Percentiles rank a stretch among this genome's conserved stretches.
phyloP scores from a whole-genome alignment of 2,113 vertebrate species.

The Cyrtonyx montezumae region DNA sequence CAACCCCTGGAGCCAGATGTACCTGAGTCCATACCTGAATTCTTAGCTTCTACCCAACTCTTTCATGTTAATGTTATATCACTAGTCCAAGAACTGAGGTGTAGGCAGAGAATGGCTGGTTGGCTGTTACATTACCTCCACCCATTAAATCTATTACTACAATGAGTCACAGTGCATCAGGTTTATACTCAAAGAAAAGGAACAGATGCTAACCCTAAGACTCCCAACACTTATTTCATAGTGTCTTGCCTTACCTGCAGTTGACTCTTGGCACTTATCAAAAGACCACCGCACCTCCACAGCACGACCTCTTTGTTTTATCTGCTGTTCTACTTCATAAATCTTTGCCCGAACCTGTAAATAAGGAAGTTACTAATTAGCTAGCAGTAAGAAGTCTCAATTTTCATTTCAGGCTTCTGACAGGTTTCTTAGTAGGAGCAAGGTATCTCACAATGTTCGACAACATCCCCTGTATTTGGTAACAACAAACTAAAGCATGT shows the following conservation, averaged over 20 bases:
- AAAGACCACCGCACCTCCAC: slow-evolving; percentile 84
- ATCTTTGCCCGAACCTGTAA: slow-evolving; percentile 80
- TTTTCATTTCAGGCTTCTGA: not conserved
- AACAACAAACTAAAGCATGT: not conserved
- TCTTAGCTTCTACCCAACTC: not conserved
- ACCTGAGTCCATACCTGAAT: not conserved
- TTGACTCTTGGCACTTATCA: slow-evolving; percentile 82
- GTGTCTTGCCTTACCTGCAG: slow-evolving; percentile 69
- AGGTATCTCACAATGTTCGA: not conserved
- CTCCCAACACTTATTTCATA: not conserved
- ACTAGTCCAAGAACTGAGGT: not conserved
- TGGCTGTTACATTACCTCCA: not conserved
- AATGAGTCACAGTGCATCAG: not conserved
- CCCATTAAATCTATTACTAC: not conserved
- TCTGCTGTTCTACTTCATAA: slow-evolving; percentile 81
- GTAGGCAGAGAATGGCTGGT: not conserved
- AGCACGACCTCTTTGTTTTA: slow-evolving; percentile 80
- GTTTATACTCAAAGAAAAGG: not conserved
- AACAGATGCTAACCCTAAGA: not conserved
- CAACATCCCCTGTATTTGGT: not conserved
- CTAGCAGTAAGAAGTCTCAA: not conserved
- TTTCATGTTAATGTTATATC: not conserved
- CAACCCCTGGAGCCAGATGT: not conserved
- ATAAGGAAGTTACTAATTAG: slow-evolving; percentile 3
- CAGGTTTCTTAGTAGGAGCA: not conserved